These are phyloP conservation scores for Oedothorax gibbosus DNA, from an alignment of 1,140 invertebrate genomes.

Conservation along the genomic window DNA sequence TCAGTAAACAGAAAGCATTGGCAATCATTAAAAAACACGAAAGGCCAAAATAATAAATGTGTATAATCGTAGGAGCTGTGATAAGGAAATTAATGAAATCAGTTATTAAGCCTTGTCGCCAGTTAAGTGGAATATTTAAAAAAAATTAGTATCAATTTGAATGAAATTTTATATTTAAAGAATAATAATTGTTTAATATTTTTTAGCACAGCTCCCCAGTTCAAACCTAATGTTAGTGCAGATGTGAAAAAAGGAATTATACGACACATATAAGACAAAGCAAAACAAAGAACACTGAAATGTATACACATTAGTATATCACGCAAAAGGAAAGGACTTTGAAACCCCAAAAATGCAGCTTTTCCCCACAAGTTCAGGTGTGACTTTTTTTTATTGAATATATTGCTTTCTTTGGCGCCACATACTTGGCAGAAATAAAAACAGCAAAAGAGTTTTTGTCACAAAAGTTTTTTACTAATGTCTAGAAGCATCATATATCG, in stretches of 20 bases:
- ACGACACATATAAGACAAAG: conserved; percentile 24
- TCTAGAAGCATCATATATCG: neutral
- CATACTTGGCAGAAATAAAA: conserved; percentile 34
- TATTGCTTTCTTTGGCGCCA: conserved; percentile 59
- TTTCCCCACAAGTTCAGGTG: conserved; percentile 37
- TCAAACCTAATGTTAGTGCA: neutral
- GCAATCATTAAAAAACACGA: no score
- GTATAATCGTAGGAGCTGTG: no score
- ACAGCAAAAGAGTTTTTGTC: conserved; percentile 13
- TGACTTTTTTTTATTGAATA: conserved; percentile 28
- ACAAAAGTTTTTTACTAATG: neutral
- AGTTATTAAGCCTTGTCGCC: no score
- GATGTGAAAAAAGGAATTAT: conserved; percentile 38
- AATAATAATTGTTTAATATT: no score
- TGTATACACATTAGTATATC: conserved; percentile 55
- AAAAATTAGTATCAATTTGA: no score
- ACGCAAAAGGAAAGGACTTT: conserved; percentile 57
- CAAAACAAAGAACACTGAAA: no score
- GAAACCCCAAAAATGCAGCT: conserved; percentile 22
- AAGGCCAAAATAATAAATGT: no score
- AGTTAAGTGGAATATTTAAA: no score
- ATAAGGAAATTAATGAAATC: no score
- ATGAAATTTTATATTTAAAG: no score
- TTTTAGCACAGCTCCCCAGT: no score
- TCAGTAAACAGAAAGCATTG: no score